Conservation (phyloP, 2,113 vertebrate genomes). For the Brienomyrus longianalis region DNA sequence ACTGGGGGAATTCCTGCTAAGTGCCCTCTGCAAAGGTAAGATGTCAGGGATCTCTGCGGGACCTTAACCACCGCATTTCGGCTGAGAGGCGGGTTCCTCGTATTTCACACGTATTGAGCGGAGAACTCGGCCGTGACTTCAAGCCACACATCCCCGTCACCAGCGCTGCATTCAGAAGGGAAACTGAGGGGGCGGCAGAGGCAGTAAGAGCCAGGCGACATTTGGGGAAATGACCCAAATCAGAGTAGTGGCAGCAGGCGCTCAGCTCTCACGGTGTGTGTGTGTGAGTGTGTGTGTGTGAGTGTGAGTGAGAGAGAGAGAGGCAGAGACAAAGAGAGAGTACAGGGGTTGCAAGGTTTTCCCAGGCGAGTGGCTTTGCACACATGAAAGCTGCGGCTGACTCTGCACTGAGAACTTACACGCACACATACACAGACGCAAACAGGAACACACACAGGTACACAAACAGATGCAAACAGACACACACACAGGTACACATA, state of each 20-base stretch:
- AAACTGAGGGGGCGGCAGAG: not conserved
- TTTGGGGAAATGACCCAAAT: slow-evolving; percentile 3
- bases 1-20: not conserved
- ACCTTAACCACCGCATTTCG: not conserved
- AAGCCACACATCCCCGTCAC: not conserved
- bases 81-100: not conserved
- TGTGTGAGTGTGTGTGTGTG: not conserved
- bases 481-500: not conserved
- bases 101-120: not conserved
- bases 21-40: not conserved
- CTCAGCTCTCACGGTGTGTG: not conserved
- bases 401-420: slow-evolving; percentile 6
- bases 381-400: slow-evolving; percentile 62
- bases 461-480: slow-evolving; percentile 6
- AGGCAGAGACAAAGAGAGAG: not conserved
- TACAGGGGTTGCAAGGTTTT: slow-evolving; percentile 25
- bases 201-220: not conserved
- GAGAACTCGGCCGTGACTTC: not conserved
- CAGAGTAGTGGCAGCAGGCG: not conserved
- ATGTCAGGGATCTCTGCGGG: not conserved
- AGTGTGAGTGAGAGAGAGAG: not conserved
- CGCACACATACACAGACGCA: slow-evolving; percentile 12
- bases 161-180: not conserved
- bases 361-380: slow-evolving; percentile 60
- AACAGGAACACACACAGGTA: not conserved